These are phyloP conservation scores for Lingula anatina DNA, from an alignment of 2,888 invertebrate genomes.

Conservation along the genomic window DNA sequence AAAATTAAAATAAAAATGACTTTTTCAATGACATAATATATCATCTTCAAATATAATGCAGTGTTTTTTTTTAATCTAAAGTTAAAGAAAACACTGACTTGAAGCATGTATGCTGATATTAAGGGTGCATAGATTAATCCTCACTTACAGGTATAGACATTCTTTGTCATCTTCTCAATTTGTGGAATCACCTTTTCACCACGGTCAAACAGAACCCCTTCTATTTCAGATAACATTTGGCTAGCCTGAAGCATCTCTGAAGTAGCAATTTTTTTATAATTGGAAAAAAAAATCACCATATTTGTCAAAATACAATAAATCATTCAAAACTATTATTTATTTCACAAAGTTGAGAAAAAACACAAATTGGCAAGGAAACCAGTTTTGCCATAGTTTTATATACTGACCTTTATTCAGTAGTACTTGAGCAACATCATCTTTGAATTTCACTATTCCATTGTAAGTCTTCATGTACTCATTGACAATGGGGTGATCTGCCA, in stretches of 20 bases:
- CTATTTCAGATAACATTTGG: constrained; percentile 38
- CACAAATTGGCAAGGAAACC: not conserved
- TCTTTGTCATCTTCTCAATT: constrained; percentile 34
- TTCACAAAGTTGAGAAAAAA: not conserved
- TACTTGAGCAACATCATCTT: constrained; percentile 29
- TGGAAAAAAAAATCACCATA: not conserved
- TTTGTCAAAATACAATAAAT: not conserved
- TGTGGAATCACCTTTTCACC: constrained; percentile 34
- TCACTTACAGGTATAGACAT: too few relatives aligned
- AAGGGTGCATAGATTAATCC: too few relatives aligned
- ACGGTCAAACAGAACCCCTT: constrained; percentile 27
- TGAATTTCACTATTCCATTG: constrained; percentile 33
- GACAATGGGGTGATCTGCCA: constrained; percentile 35
- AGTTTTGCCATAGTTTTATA: not conserved
- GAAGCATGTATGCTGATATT: too few relatives aligned
- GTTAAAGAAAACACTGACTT: too few relatives aligned
- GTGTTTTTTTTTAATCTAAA: too few relatives aligned
- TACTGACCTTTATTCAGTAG: constrained; percentile 35
- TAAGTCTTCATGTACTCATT: constrained; percentile 36
- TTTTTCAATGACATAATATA: not conserved
- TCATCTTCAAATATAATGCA: too few relatives aligned
- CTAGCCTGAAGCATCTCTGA: constrained; percentile 40
- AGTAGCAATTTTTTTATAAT: not conserved
- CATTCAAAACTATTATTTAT: not conserved
- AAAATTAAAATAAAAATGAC: not conserved